A percentile compares a stretch with the other conserved stretches of the same genome.
Conservation (phyloP, 2,888 invertebrate genomes). For the Diarsia mendica region DNA sequence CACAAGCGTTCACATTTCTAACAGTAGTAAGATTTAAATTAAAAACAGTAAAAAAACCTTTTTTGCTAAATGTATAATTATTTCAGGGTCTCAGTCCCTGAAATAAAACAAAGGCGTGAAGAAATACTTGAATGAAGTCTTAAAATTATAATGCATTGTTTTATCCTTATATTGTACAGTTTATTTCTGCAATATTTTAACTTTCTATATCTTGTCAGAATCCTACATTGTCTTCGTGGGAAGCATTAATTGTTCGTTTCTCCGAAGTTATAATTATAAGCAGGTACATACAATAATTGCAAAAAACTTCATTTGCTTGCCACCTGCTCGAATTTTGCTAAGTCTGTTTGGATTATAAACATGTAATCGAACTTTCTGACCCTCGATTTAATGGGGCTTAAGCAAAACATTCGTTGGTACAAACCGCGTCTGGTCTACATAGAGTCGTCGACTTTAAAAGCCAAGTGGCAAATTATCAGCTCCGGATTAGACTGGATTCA, state of each 20-base stretch:
- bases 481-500: no score
- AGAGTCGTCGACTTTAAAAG: not conserved
- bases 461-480: not conserved
- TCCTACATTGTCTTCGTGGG: constrained; percentile 14
- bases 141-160: constrained; percentile 1
- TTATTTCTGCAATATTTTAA: constrained; percentile 11
- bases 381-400: no score
- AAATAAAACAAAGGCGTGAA: not conserved
- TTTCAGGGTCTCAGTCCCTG: no score
- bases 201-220: constrained; percentile 20
- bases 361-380: no score
- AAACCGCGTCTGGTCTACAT: not conserved
- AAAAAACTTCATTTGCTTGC: not conserved
- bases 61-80: not conserved
- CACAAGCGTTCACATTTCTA: not conserved
- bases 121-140: constrained; percentile 5
- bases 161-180: constrained; percentile 5
- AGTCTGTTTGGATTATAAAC: no score
- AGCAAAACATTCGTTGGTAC: not conserved
- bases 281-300: not conserved
- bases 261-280: not conserved
- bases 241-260: constrained; percentile 29
- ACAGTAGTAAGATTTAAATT: not conserved
- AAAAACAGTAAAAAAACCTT: not conserved
- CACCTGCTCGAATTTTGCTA: not conserved